These are phyloP conservation scores for Mya arenaria DNA, from an alignment of 1,140 invertebrate genomes.

Conservation along the genomic window DNA sequence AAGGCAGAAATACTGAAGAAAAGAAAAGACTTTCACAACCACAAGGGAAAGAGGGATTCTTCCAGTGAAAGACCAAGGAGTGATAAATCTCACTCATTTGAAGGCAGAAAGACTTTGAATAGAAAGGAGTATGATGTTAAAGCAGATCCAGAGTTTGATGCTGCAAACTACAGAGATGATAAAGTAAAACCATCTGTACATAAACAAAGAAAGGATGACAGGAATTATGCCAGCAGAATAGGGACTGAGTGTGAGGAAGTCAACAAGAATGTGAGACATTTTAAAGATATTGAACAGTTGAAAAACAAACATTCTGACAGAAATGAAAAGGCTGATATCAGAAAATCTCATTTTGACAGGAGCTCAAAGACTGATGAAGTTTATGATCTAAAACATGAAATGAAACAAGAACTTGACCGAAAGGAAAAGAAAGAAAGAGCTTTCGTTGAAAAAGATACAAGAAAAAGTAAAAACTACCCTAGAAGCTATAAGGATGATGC, in stretches of 20 bases:
- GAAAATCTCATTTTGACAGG: no score
- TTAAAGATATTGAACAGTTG: constrained; percentile 27
- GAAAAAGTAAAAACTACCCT: constrained; percentile 8
- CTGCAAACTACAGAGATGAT: constrained; percentile 54
- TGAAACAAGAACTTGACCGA: background rate
- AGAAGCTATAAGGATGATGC: background rate
- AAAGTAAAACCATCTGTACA: background rate
- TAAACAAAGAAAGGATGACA: background rate
- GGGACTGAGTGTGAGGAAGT: background rate
- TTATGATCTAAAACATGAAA: no score
- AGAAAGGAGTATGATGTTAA: constrained; percentile 21
- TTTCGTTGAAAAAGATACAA: background rate
- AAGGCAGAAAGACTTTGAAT: no score
- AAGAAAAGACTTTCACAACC: no score
- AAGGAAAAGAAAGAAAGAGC: background rate
- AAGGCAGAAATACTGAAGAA: no score
- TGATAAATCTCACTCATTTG: no score
- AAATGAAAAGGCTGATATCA: no score
- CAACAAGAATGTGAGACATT: constrained; percentile 17
- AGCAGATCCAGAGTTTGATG: constrained; percentile 55
- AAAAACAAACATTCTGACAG: constrained; percentile 13
- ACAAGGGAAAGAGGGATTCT: no score
- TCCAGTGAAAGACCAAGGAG: no score
- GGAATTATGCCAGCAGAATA: background rate
- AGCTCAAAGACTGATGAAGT: no score